These are phyloP conservation scores for Zaprionus bogoriensis DNA, from an alignment of 2,888 invertebrate genomes.

Conservation along the genomic window DNA sequence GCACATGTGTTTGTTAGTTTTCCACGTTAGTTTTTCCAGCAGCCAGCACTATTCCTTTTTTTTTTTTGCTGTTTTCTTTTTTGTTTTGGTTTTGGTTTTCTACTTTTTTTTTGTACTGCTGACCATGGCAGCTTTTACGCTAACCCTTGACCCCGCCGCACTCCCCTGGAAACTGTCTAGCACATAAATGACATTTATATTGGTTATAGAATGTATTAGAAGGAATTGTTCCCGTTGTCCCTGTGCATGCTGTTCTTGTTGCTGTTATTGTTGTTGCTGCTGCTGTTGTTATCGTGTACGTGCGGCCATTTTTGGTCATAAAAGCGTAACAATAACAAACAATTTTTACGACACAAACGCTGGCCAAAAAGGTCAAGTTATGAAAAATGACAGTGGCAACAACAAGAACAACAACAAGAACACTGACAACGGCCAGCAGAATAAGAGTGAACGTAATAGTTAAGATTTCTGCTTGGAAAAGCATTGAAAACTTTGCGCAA, in stretches of 20 bases:
- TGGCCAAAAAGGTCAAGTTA: conserved; percentile 67
- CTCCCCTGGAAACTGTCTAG: conserved; percentile 58
- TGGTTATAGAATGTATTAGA: conserved; percentile 71
- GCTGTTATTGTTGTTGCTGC: conserved; percentile 8
- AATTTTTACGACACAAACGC: conserved; percentile 53
- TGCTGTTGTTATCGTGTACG: conserved; percentile 50
- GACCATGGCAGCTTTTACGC: conserved; percentile 67
- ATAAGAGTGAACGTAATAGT: conserved; percentile 24
- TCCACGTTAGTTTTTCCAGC: conserved; percentile 27
- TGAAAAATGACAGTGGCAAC: conserved; percentile 52
- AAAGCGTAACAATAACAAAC: conserved; percentile 64
- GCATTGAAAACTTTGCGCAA: conserved; percentile 47
- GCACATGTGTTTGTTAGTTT: conserved; percentile 50
- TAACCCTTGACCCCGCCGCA: conserved; percentile 14
- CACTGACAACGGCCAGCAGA: conserved; percentile 2
- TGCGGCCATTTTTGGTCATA: conserved; percentile 57
- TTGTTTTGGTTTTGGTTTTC: neutral
- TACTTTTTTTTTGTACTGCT: conserved; percentile 51
- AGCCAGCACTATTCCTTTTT: conserved; percentile 6
- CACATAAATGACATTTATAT: conserved; percentile 76
- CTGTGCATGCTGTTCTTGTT: conserved; percentile 1
- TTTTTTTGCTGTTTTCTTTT: neutral
- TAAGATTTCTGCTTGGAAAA: conserved; percentile 39
- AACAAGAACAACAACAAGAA: conserved; percentile 5
- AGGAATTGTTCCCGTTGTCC: conserved; percentile 43